phyloP scores from a whole-genome alignment of 2,888 invertebrate species.

The Linnaemya vulpina region DNA sequence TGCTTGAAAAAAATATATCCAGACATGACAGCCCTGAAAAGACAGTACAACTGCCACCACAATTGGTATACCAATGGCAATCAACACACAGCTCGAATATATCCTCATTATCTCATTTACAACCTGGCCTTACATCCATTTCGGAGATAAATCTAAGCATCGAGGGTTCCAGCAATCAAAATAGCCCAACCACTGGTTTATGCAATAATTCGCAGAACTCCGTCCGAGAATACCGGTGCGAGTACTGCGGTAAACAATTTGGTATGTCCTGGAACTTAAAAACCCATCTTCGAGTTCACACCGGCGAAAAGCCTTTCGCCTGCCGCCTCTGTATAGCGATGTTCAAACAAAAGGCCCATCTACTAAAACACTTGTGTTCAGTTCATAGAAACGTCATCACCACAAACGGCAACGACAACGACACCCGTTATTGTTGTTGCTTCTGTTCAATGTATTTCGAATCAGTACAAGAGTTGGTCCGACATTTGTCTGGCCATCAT shows the following conservation, averaged over 20 bases:
- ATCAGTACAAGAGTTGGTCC: conserved; percentile 92
- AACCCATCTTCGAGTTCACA: conserved; percentile 93
- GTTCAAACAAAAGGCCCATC: conserved; percentile 95
- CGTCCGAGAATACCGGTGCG: conserved; percentile 93
- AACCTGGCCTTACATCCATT: conserved; percentile 78
- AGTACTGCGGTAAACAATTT: conserved; percentile 95
- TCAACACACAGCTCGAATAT: conserved; percentile 80
- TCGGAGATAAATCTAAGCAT: conserved; percentile 77
- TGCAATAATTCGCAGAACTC: conserved; percentile 83
- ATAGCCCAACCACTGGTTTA: conserved; percentile 73
- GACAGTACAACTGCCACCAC: conserved; percentile 83
- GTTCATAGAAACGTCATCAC: conserved; percentile 95
- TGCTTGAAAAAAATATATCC: conserved; percentile 78
- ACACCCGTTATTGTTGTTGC: conserved; percentile 92
- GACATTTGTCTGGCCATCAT: conserved; percentile 94
- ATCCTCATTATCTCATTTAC: conserved; percentile 78
- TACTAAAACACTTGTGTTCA: conserved; percentile 93
- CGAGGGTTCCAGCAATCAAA: conserved; percentile 75
- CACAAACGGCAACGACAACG: conserved; percentile 87
- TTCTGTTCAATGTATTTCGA: conserved; percentile 94
- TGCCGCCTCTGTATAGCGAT: conserved; percentile 94
- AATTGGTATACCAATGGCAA: conserved; percentile 83
- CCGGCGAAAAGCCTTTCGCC: conserved; percentile 94
- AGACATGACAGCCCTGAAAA: conserved; percentile 87
- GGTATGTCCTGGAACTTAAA: conserved; percentile 97